Percentiles rank a stretch among this genome's conserved stretches.
Conservation (phyloP, 2,888 invertebrate genomes). For the Automeris io region DNA sequence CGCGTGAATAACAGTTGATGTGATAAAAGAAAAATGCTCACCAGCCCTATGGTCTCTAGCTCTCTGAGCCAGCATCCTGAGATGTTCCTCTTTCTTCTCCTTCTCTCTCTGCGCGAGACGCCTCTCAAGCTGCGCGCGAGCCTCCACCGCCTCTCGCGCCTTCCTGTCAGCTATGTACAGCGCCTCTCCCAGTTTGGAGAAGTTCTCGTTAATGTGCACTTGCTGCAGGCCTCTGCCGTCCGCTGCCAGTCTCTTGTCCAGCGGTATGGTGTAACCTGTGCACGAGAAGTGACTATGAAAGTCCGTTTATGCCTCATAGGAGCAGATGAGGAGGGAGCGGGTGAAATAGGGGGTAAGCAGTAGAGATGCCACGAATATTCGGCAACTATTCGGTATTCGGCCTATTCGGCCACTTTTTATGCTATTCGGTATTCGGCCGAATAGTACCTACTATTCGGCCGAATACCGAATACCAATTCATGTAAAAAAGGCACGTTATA, state of each 20-base stretch:
- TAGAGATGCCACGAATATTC: no score
- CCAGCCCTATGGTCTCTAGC: constrained; percentile 97
- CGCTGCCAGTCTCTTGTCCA: constrained; percentile 98
- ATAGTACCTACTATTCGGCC: no score
- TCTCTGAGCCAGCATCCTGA: constrained; percentile 94
- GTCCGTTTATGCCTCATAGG: no score
- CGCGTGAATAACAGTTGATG: no score
- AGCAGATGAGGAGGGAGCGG: no score
- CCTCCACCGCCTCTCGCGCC: constrained; percentile 98
- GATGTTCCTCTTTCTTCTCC: constrained; percentile 97
- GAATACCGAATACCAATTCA: no score
- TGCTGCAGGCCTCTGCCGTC: constrained; percentile 98
- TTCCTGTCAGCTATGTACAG: constrained; percentile 97
- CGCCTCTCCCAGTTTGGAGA: constrained; percentile 98
- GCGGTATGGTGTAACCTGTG: constrained; percentile 95
- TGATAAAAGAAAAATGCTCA: constrained; percentile 56
- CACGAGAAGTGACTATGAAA: no score
- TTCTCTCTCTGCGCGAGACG: constrained; percentile 98
- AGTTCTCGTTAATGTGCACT: constrained; percentile 99
- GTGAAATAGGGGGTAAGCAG: no score
- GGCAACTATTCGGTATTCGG: no score
- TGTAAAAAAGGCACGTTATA: no score
- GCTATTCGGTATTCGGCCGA: no score
- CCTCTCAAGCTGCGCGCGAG: constrained; percentile 95
- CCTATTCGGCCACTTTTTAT: no score